phyloP scores from a whole-genome alignment of 2,797 vertebrate species.

The Rousettus madagascariensis region DNA sequence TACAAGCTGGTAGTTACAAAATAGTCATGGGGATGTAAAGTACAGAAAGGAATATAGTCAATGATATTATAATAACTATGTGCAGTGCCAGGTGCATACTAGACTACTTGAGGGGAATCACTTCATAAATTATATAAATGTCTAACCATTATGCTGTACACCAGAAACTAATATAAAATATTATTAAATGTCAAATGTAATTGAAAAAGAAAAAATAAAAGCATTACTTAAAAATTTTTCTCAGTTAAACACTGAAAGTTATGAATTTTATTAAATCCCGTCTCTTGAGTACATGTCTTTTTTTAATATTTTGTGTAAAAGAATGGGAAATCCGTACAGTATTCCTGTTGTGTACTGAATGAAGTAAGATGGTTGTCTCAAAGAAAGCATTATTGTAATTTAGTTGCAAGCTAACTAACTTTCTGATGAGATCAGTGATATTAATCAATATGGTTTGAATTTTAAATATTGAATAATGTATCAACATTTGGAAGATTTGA shows the following conservation, averaged over 20 bases:
- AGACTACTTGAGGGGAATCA: too few relatives aligned
- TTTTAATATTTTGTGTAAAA: neutral
- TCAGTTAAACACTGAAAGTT: neutral
- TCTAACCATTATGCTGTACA: too few relatives aligned
- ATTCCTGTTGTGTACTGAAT: neutral
- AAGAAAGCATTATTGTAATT: neutral
- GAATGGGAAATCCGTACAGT: neutral
- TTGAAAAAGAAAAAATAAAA: too few relatives aligned
- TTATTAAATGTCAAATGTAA: too few relatives aligned
- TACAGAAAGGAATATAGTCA: too few relatives aligned
- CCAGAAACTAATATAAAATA: too few relatives aligned
- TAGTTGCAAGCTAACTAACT: neutral
- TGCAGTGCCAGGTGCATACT: too few relatives aligned
- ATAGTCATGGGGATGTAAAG: too few relatives aligned
- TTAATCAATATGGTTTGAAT: neutral
- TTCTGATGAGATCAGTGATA: neutral
- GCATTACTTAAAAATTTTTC: too few relatives aligned
- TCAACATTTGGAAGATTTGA: conserved; percentile 19
- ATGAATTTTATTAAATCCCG: neutral
- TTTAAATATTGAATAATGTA: neutral
- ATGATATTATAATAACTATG: too few relatives aligned
- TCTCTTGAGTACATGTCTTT: neutral
- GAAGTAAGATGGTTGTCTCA: neutral
- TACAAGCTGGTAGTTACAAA: too few relatives aligned
- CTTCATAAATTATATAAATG: too few relatives aligned